Evolutionary conservation across 2,888 invertebrate genomes (phyloP), one percentile per base, ranked within the genome.

Genomic region (Drosophila nr. medialis): DNA sequence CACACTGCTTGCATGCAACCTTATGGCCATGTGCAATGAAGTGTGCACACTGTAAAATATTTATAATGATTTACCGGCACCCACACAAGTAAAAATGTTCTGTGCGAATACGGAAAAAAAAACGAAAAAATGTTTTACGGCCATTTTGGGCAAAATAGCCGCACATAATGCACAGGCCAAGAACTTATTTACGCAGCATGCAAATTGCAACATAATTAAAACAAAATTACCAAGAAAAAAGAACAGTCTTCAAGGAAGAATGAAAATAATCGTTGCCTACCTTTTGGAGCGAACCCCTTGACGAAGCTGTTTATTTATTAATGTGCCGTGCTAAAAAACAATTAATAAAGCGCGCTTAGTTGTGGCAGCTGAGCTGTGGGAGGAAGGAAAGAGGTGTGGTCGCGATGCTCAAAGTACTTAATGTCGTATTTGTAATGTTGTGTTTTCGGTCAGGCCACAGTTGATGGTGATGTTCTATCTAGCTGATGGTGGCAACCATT

Each of bases 181-280:
- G 75, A 80, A 85, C 85, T 85, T 86, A 86, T 83, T 80, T 83
- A 74, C 78, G 70, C 63, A 71, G 74, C 82, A 83, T 82, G 87
- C 77, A 89, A 85, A 85, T 85, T 78, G 81, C 67, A 69, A 56
- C 75, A 77, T 87, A 83, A 87, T 87, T 87, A 89, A 89, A 81
- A 76, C 77, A 83, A 75, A 80, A 76, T 83, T 69, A 7, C 10
- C 27, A 30, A 40, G 40, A 24, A 40, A 61, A 56, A 30, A 40
- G 38, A 53, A 58, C 13, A 8, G 15, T 15, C 4, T 24, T 45
- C 24, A 24, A 24, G 15, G 1, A 24, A 27, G 8, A 11, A 6
- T n/a, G 15, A 1, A 42, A 49, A 48, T 67, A 56, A 56, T 49
- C 30, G 64, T 60, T 60, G 75, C 60, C 59, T 49, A 65, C 69